Evolutionary conservation across 2,888 invertebrate genomes (phyloP).

Genomic region (Dysmachus trigonus): DNA sequence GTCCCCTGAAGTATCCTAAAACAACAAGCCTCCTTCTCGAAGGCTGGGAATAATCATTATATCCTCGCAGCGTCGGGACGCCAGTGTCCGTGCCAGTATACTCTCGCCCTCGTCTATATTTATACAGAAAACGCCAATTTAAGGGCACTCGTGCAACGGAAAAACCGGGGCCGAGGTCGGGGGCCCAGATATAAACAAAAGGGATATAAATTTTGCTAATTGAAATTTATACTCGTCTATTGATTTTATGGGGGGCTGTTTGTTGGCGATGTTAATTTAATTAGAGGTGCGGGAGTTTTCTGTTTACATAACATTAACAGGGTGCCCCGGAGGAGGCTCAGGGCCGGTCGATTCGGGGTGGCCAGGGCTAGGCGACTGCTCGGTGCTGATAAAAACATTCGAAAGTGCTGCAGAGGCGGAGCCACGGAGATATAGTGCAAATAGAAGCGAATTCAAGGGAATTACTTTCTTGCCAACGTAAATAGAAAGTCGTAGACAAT

Average conservation of each 20-base stretch:
- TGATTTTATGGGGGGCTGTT: conserved; percentile 49
- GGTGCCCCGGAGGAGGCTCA: background rate
- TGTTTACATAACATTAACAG: conserved; percentile 50
- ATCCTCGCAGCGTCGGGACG: background rate
- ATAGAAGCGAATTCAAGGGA: conserved; percentile 15
- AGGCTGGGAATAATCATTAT: conserved; percentile 27
- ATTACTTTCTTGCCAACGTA: conserved; percentile 16
- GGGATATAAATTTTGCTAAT: conserved; percentile 51
- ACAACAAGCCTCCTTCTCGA: conserved; percentile 17
- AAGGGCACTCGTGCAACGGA: background rate
- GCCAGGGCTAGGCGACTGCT: background rate
- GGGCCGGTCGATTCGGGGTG: background rate
- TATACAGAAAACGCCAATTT: conserved; percentile 32
- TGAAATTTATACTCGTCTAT: conserved; percentile 51
- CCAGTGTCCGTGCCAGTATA: background rate
- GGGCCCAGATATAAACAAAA: conserved; percentile 44
- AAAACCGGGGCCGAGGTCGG: background rate
- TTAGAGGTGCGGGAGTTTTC: conserved; percentile 51
- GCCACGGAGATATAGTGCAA: conserved; percentile 25
- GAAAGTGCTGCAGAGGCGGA: background rate
- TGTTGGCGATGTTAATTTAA: conserved; percentile 50
- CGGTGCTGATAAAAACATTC: background rate
- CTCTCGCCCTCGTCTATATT: background rate
- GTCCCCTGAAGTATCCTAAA: conserved; percentile 28
- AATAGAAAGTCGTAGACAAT: conserved; percentile 9